Evolutionary conservation across 1,140 invertebrate species (phyloP).

Genomic region (Drosophila sp.): DNA sequence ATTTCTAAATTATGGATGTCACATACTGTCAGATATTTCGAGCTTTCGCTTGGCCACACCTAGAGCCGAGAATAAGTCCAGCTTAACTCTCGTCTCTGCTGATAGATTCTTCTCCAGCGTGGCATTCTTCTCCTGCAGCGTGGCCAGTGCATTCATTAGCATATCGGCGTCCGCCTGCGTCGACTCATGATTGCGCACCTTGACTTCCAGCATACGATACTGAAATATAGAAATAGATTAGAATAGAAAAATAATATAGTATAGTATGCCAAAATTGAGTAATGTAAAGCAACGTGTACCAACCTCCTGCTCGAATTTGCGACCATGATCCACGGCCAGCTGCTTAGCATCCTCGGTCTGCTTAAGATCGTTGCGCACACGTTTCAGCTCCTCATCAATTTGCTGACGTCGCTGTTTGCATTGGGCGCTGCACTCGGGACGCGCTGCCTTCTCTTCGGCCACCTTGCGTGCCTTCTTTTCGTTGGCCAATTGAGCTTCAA

Average conservation of each 20-base stretch:
- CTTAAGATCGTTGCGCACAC: conserved; percentile 90
- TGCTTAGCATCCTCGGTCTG: conserved; percentile 88
- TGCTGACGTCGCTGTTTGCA: conserved; percentile 91
- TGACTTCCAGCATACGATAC: conserved; percentile 77
- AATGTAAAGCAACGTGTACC: background rate
- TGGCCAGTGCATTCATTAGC: conserved; percentile 91
- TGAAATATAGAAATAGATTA: conserved; percentile 6
- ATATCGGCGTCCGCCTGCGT: conserved; percentile 92
- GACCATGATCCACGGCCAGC: conserved; percentile 74
- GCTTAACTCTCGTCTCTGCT: conserved; percentile 97
- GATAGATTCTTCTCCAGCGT: conserved; percentile 96
- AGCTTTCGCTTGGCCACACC: conserved; percentile 97
- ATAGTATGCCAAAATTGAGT: too few relatives aligned
- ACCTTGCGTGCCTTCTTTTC: conserved; percentile 90
- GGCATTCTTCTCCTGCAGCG: conserved; percentile 94
- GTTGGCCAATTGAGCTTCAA: conserved; percentile 91
- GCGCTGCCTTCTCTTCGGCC: conserved; percentile 88
- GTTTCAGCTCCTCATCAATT: conserved; percentile 91
- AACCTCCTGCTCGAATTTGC: conserved; percentile 82
- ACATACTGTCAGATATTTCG: conserved; percentile 94
- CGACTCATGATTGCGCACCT: conserved; percentile 87
- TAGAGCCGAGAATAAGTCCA: conserved; percentile 97
- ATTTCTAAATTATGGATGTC: too few relatives aligned
- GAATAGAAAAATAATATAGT: too few relatives aligned
- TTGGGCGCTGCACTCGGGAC: conserved; percentile 90